Evolutionary conservation across 2,888 invertebrate species (phyloP), one percentile per base, ranked within the genome.

Genomic region (Hedya salicella): DNA sequence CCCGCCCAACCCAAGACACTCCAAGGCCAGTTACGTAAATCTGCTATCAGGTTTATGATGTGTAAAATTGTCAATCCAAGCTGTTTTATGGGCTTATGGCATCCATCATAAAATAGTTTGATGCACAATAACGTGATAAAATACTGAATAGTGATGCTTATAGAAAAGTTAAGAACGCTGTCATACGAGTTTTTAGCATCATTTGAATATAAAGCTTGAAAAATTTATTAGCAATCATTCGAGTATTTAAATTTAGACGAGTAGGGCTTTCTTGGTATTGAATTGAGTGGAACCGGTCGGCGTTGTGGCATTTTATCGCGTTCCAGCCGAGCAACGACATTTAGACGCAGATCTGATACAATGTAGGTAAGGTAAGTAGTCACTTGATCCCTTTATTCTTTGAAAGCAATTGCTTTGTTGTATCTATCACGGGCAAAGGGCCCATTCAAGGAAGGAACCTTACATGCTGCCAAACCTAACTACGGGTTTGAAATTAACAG

Each of bases 201-300:
- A 66, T 66, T 66, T 66, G 48, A 61, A 61, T 66, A 54, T 66
- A 65, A 65, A 54, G 60, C 54, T 21, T 54, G 60, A 40, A 54
- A 61, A 54, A 66, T 66, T 53, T 61, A 66, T 66, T 61, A 66
- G 60, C 54, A 66, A 66, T 66, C 60, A 54, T 66, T 54, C 40
- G 40, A 48, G 30, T 61, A 61, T 66, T 61, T 60, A 66, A 66
- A 61, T 66, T 66, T 49, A 66, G 59, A 64, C 48, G 60, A 61
- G 66, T 66, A 66, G 66, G 66, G 54, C 66, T 66, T 66, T 66
- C 66, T 61, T 54, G 61, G 42, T 44, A 66, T 61, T 54, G 48
- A 49, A 61, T 49, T 49, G 54, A 63, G 36, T 16, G 40, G 42
- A 66, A 61, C 60, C 66, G 60, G 66, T 66, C 48, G 14, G 19